These are phyloP conservation scores for Darevskia nairensis DNA, from an alignment of 2,797 vertebrate genomes.

Conservation along the genomic window DNA sequence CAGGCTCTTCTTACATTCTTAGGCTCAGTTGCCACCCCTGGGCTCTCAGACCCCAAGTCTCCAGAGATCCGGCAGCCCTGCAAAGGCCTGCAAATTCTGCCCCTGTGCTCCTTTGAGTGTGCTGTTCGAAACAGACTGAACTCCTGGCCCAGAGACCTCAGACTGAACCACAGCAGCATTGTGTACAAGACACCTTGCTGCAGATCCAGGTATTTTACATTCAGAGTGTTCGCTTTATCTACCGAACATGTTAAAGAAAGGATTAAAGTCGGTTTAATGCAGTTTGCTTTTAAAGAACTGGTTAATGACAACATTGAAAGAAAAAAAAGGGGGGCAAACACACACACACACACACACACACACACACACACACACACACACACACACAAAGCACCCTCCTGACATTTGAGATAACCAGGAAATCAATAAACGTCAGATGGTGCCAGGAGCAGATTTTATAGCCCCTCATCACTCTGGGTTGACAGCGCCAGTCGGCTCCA, in stretches of 20 bases:
- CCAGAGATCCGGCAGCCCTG: neutral
- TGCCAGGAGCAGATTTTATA: slow-evolving; percentile 2
- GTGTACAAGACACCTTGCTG: rapidly evolving
- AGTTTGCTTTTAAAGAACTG: slow-evolving; percentile 2
- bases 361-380: too few species aligned
- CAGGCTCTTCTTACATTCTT: too few species aligned
- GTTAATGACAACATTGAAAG: too few species aligned
- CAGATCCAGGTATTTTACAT: neutral
- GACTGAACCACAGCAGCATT: neutral
- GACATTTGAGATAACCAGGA: neutral
- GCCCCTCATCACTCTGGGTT: neutral
- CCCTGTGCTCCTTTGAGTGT: too few species aligned
- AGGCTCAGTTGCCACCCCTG: too few species aligned
- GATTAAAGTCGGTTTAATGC: neutral
- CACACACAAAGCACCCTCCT: too few species aligned
- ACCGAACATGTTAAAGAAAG: neutral
- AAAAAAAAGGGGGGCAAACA: too few species aligned
- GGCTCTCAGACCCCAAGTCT: neutral
- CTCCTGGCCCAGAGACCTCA: neutral
- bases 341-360: too few species aligned
- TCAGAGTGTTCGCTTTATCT: neutral
- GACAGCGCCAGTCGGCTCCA: neutral
- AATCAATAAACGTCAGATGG: neutral
- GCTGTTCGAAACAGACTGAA: neutral
- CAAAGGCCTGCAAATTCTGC: too few species aligned